A percentile compares a stretch with the other conserved stretches of the same genome.
Evolutionary conservation across 2,888 invertebrate species (phyloP).

Genomic region (Chydorus sphaericus): DNA sequence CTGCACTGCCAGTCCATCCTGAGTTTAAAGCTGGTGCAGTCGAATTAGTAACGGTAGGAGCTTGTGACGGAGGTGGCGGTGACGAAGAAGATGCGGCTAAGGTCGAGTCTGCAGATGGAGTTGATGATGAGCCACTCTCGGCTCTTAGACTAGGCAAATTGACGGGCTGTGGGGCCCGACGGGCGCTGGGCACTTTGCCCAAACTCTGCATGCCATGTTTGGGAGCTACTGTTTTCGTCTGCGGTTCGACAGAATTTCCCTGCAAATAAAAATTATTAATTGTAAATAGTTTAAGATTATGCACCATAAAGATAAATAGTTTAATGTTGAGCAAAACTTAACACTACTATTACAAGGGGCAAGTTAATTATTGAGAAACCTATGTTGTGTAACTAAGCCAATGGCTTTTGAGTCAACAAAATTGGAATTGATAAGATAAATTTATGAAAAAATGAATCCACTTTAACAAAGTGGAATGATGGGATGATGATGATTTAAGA

Average conservation of each 20-base stretch:
- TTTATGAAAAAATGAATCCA: too few species aligned
- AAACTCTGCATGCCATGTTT: slow-evolving; percentile 99
- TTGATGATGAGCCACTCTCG: slow-evolving; percentile 37
- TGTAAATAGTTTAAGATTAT: too few species aligned
- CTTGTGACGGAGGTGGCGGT: slow-evolving; percentile 25
- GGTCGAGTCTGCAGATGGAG: neutral
- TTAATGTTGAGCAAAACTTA: too few species aligned
- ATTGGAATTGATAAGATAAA: too few species aligned
- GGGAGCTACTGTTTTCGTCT: slow-evolving; percentile 76
- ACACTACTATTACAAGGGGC: too few species aligned
- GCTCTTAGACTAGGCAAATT: slow-evolving; percentile 98
- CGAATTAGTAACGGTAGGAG: slow-evolving; percentile 20
- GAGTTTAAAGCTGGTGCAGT: too few species aligned
- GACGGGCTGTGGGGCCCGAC: slow-evolving; percentile 83
- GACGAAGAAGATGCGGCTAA: slow-evolving; percentile 39
- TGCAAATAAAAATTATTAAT: slow-evolving; percentile 29
- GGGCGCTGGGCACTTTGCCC: slow-evolving; percentile 96
- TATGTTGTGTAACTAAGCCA: too few species aligned
- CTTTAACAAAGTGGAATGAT: too few species aligned
- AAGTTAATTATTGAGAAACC: too few species aligned
- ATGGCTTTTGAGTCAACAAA: too few species aligned
- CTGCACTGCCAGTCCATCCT: slow-evolving; percentile 1
- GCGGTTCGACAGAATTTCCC: slow-evolving; percentile 77
- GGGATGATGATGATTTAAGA: too few species aligned
- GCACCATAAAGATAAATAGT: too few species aligned